Conservation (phyloP, 2,797 vertebrate genomes). For the Onychomys leucogaster region DNA sequence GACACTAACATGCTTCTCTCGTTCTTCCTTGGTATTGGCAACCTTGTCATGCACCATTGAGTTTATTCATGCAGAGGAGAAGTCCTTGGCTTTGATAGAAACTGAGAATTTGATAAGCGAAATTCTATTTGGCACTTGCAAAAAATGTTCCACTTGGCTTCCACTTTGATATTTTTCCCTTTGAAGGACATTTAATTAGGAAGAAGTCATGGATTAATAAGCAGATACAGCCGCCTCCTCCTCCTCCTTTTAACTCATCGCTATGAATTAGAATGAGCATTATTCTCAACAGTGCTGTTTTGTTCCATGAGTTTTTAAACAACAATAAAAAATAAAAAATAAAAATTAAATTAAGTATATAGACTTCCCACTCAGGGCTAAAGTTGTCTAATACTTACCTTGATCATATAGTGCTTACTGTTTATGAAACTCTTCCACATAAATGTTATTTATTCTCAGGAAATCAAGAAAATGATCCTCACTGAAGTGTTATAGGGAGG, state of each 20-base stretch:
- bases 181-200: conserved; percentile 54
- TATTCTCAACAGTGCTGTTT: conserved; percentile 50
- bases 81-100: not conserved
- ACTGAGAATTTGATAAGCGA: not conserved
- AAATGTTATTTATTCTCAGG: conserved; percentile 26
- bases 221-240: not conserved
- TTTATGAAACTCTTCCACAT: conserved; percentile 6
- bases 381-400: conserved; percentile 22
- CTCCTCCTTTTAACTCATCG: conserved; percentile 4
- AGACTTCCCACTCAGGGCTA: not conserved
- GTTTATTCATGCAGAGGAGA: not conserved
- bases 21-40: not conserved
- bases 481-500: not conserved
- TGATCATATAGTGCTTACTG: conserved; percentile 3
- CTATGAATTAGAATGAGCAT: not conserved
- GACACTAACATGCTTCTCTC: not conserved
- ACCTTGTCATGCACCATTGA: not conserved
- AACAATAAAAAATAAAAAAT: conserved; percentile 28
- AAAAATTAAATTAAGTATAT: not conserved
- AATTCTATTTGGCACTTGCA: not conserved
- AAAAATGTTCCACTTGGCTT: conserved; percentile 12
- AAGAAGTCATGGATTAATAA: conserved; percentile 28
- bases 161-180: not conserved
- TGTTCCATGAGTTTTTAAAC: conserved; percentile 10
- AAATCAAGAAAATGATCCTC: not conserved